Evolutionary conservation across 2,797 vertebrate species (phyloP).

Genomic region (Sorex maritimensis): DNA sequence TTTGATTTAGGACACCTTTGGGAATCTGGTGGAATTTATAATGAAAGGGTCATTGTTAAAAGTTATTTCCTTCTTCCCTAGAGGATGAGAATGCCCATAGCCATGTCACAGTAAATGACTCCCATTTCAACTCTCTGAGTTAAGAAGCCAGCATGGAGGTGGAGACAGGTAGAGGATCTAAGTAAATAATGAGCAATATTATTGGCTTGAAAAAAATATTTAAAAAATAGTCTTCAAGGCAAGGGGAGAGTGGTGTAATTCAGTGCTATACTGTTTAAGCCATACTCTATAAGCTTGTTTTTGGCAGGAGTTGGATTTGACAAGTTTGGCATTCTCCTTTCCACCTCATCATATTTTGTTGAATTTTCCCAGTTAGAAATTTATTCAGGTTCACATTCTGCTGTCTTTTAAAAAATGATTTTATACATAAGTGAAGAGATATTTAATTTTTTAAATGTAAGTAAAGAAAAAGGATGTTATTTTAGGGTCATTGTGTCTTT

Average conservation of each 20-base stretch:
- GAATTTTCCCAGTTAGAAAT: background rate
- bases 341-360: background rate
- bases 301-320: background rate
- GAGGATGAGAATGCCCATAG: background rate
- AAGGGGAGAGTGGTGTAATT: background rate
- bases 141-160: background rate
- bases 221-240: background rate
- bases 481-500: background rate
- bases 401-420: slow-evolving; percentile 30
- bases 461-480: background rate
- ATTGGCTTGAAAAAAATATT: background rate
- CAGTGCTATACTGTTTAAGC: background rate
- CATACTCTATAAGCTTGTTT: background rate
- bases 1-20: slow-evolving; percentile 41
- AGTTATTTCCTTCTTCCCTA: background rate
- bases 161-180: background rate
- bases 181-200: background rate
- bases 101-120: background rate
- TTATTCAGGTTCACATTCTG: background rate
- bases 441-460: background rate
- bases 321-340: background rate
- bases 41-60: slow-evolving; percentile 24
- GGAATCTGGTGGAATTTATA: background rate
- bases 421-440: slow-evolving; percentile 23
- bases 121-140: background rate